Evolutionary conservation across 2,888 invertebrate species (phyloP), one percentile per base, ranked within the genome.

Genomic region (Stenolophus ochropezus): DNA sequence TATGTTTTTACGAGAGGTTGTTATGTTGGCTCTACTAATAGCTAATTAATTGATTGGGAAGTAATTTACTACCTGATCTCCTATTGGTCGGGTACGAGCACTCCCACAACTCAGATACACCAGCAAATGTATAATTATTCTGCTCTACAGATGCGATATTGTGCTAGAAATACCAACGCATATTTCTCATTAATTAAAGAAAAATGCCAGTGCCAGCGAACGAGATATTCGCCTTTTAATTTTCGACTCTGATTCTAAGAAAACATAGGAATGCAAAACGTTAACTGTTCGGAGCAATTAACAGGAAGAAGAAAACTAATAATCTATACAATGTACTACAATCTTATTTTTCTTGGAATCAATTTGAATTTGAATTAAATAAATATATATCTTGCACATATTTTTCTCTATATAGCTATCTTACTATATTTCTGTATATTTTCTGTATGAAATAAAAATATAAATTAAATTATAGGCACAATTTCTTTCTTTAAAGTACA

Each of bases 1-100:
- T 80, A 42, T 53, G 80, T 80, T 80, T 80, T 80, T 80, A 80
- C 73, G 80, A 80, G 71, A 80, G 25, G 58, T 71, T 79, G 71
- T 71, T 79, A 71, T 80, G 58, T 73, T 56, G 73, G 16, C 58
- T 71, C 56, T 73, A 80, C 73, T 80, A 80, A 79, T 79, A 79
- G 79, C 58, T 80, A 80, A 80, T 80, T 80, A 80, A 73, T 80
- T 80, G 73, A 80, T 80, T 73, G 73, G 58, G 61, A 80, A 73
- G 71, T 73, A 33, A 80, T 80, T 80, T 80, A 80, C 80, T 56
- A 69, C 58, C 42, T 49, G 42, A 56, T 73, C 23, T 51, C 25
- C 33, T 21, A 79, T 79, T 79, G 79, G 71, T 71, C 20, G 27
- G 14, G 47, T 21, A 69, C n/a, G 49, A 18, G 21, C 69, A 79